Percentiles rank a stretch among this genome's conserved stretches.
These are phyloP conservation scores for Hormiphora californensis DNA, from an alignment of 37 sponge, comb jelly and placozoan genomes.

Conservation along the genomic window DNA sequence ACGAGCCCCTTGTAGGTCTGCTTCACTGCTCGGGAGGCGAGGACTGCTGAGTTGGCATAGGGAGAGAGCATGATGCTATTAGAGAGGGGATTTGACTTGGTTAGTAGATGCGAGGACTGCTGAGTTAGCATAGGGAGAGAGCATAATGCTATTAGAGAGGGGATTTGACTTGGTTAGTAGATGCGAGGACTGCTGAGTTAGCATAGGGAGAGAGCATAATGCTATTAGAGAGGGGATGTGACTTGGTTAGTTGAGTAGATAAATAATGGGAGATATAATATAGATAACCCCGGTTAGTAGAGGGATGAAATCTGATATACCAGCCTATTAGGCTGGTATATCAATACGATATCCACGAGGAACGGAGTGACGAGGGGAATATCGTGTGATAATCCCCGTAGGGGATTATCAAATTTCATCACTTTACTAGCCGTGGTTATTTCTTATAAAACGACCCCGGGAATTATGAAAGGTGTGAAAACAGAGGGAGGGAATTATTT, in stretches of 20 bases:
- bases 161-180: background rate
- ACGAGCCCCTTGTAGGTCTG: slow-evolving; percentile 39
- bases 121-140: slow-evolving; percentile 14
- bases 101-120: slow-evolving; percentile 15
- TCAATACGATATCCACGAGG: too few relatives aligned
- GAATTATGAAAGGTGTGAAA: too few relatives aligned
- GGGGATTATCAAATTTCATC: too few relatives aligned
- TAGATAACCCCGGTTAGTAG: too few relatives aligned
- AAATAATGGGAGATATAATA: background rate
- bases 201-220: slow-evolving; percentile 10
- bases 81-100: background rate
- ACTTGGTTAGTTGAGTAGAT: background rate
- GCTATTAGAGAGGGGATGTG: background rate
- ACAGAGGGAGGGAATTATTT: too few relatives aligned
- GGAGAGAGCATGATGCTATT: background rate
- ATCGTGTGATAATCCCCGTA: too few relatives aligned
- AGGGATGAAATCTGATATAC: too few relatives aligned
- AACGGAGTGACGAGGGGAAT: too few relatives aligned
- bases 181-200: slow-evolving; percentile 17
- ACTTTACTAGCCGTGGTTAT: too few relatives aligned
- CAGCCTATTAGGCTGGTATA: too few relatives aligned
- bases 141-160: background rate
- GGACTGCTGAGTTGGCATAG: slow-evolving; percentile 16
- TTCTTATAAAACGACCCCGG: too few relatives aligned
- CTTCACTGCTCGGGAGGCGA: slow-evolving; percentile 10